Evolutionary conservation across 2,797 vertebrate species (phyloP).

Genomic region (Parauchenoglanis ngamensis): DNA sequence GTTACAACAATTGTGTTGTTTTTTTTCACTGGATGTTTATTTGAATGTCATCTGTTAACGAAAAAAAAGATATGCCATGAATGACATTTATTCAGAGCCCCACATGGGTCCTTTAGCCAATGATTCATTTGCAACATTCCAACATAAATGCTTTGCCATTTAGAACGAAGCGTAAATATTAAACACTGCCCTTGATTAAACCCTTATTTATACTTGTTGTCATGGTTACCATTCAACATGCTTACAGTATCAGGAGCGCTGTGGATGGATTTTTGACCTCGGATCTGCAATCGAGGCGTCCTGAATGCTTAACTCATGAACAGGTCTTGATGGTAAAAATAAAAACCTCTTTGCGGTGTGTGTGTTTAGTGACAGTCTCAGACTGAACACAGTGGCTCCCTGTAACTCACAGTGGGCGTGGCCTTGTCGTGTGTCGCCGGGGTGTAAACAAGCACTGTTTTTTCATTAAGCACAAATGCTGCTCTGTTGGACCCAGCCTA

Average conservation of each 20-base stretch:
- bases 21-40: neutral
- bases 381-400: neutral
- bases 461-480: slow-evolving; percentile 17
- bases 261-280: neutral
- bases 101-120: neutral
- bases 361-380: neutral
- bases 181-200: neutral
- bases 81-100: neutral
- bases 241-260: neutral
- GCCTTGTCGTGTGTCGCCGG: neutral
- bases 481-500: slow-evolving; percentile 2
- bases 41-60: neutral
- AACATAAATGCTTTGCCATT: neutral
- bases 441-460: neutral
- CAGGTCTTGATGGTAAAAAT: neutral
- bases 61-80: neutral
- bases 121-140: neutral
- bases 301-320: neutral
- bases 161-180: neutral
- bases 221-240: neutral
- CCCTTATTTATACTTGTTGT: neutral
- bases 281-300: neutral
- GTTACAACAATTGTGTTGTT: too few relatives aligned
- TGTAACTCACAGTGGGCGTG: neutral
- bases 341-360: neutral